A percentile compares a stretch with the other conserved stretches of the same genome.
These are phyloP conservation scores for Tetraodon nigroviridis DNA, from an alignment of 2,113 vertebrate species.

Conservation along the genomic window DNA sequence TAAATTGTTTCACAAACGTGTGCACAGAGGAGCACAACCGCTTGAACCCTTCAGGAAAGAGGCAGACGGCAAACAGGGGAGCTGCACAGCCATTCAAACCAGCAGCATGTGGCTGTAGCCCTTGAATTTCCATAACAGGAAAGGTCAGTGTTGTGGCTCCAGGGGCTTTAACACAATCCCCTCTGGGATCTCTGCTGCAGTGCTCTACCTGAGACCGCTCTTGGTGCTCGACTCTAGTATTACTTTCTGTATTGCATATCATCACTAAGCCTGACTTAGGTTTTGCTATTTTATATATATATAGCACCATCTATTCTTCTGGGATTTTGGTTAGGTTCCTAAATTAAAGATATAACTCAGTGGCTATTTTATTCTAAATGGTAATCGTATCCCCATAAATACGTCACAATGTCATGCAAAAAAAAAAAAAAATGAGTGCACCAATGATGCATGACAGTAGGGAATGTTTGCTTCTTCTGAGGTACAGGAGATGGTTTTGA, in stretches of 20 bases:
- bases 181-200: slow-evolving; percentile 34
- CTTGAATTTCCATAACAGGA: slow-evolving; percentile 75
- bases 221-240: slow-evolving; percentile 30
- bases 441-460: slow-evolving; percentile 19
- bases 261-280: background rate
- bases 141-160: slow-evolving; percentile 66
- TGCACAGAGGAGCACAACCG: slow-evolving; percentile 19
- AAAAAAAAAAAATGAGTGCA: background rate
- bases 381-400: too few species aligned
- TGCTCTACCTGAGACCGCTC: slow-evolving; percentile 37
- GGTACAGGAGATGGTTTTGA: too few species aligned
- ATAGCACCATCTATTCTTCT: slow-evolving; percentile 10
- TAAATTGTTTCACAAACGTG: too few species aligned
- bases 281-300: slow-evolving; percentile 19
- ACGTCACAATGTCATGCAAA: background rate
- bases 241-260: slow-evolving; percentile 28
- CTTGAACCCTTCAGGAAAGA: slow-evolving; percentile 54
- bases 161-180: slow-evolving; percentile 51
- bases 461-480: slow-evolving; percentile 57
- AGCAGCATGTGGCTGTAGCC: slow-evolving; percentile 46
- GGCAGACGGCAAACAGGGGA: slow-evolving; percentile 34
- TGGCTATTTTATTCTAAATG: too few species aligned
- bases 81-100: slow-evolving; percentile 49
- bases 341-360: background rate
- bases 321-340: slow-evolving; percentile 1